Percentiles rank a stretch among this genome's conserved stretches.
These are phyloP conservation scores for Lepus timidus DNA, from an alignment of 2,113 vertebrate species.

Conservation along the genomic window DNA sequence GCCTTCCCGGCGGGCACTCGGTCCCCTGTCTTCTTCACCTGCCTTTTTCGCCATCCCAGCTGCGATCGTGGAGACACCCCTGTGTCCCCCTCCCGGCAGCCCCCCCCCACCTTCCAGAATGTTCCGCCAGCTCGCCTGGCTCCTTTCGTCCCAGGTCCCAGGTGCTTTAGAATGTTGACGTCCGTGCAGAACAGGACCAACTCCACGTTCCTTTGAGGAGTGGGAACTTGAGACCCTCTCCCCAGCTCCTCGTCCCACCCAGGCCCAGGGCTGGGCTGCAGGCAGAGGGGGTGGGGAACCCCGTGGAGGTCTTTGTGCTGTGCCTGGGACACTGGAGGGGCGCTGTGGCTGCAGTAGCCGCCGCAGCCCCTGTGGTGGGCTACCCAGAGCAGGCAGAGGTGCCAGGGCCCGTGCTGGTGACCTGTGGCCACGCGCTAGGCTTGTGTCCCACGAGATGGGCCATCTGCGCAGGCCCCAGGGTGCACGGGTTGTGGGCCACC, in stretches of 20 bases:
- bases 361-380: no score
- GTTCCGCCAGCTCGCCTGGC: background rate
- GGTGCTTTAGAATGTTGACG: background rate
- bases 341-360: no score
- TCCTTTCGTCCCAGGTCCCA: background rate
- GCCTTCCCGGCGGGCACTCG: no score
- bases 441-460: background rate
- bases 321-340: background rate
- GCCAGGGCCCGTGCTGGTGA: background rate
- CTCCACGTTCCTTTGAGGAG: background rate
- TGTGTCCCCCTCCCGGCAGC: background rate
- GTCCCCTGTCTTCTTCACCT: rapidly evolving
- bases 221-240: background rate
- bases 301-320: no score
- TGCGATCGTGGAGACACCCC: background rate
- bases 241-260: background rate
- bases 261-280: background rate
- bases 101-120: background rate
- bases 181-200: background rate
- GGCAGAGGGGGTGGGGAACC: background rate
- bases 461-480: no score
- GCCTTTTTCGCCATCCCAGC: background rate
- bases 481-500: background rate
- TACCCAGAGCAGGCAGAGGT: no score
- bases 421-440: no score